Evolutionary conservation across 1,140 invertebrate species (phyloP), one percentile per base, ranked within the genome.

Genomic region (Drosophila sucinea): DNA sequence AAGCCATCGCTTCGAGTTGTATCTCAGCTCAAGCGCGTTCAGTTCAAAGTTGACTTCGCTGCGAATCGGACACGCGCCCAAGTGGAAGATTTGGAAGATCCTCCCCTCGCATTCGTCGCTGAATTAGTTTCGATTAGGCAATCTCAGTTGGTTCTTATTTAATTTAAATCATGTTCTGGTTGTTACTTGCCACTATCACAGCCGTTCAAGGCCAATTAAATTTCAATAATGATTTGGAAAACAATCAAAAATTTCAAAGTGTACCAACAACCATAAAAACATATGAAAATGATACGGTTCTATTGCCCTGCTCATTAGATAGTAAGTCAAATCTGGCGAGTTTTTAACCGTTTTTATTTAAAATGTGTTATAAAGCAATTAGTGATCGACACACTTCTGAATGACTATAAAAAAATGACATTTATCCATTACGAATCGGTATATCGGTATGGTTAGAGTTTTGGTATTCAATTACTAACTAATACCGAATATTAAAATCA

Each of bases 261-360:
- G 92, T 94, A 11, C 94, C 95, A 1, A 95, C 95, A 1, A 95
- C 94, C n/a, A 94, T 96, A 7, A 96, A 95, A 90, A 94, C 94
- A 4, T 94, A 93, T 61, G 95, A 96, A 90, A 96, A 96, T 87
- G 95, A 96, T 64, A 95, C 95, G 0, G 95, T 96, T 1, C 77
- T 95, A 27, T 83, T 97, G 60, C 96, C 96, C 0, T 97, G 96
- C 90, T 94, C 95, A 60, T 68, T 85, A 60, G 85, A 90, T 57
- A 84, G 90, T 92, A 92, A 91, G 91, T 79, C 4, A 54, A 6
- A 6, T 25, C 3, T 44, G 17, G 17, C 17, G 17, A 17, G 17
- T 17, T 17, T 17, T n/a, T n/a, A n/a, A n/a, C n/a, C n/a, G n/a
- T n/a, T n/a, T n/a, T 17, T 17, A 17, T 17, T 17, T 17, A 17